Evolutionary conservation across 2,113 vertebrate species (phyloP), one percentile per base, ranked within the genome.

Genomic region (Lampris incognitus): DNA sequence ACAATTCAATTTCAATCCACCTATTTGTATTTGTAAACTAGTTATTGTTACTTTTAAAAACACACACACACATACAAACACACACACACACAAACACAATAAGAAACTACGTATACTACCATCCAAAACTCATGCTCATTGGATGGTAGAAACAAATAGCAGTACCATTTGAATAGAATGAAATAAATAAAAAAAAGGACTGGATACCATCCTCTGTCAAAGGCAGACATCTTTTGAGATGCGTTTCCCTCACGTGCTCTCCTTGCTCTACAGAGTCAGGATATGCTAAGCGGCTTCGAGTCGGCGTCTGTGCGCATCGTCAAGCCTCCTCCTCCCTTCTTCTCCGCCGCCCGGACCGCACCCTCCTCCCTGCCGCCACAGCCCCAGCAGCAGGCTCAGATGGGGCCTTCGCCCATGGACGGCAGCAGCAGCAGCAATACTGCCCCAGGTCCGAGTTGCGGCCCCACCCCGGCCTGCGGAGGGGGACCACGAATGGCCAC

Each of bases 231-330:
- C 1, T 11, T 54, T 66, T 52, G 50, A 52, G 9, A 11, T 59
- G 37, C 59, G 52, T 62, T 7, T 0, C 6, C 50, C 65, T 86
- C 58, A 77, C 79, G 1, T 50, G 24, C 40, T 86, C 10, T 77
- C 83, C 70, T 78, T 41, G 1, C 40, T 68, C 75, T 57, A 54
- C 93, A 99, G 98, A 97, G 94, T 0, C 94, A 95, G 11, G 98
- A 99, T 79, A 95, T 97, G 92, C 87, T 97, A 2, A 97, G 88
- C 94, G 96, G 95, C 92, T 88, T 95, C 93, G 97, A 99, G 57
- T 96, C 96, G 0, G 94, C 94, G 0, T 94, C 96, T 0, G 84
- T 96, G 1, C 96, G 94, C 54, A 95, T 99, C 78, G 90, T 98
- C 92, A 99, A 96, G 81, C 95, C 92, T 64, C 86, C 24, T 93